Evolutionary conservation across 2,888 invertebrate species (phyloP).

Genomic region (Lutraria lutraria): DNA sequence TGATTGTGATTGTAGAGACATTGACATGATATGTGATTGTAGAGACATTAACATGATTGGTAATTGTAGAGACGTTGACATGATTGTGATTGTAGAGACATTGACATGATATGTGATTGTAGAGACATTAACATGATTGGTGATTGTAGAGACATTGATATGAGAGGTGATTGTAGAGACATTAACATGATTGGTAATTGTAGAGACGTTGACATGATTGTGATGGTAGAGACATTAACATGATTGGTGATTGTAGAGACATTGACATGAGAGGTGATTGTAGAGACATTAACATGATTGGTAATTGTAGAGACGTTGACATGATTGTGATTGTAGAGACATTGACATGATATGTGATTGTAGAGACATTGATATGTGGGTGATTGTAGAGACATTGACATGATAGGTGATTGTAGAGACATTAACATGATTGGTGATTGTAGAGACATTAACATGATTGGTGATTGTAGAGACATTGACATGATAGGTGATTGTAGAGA

Average conservation of each 20-base stretch:
- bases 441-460: neutral
- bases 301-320: neutral
- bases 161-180: neutral
- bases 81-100: neutral
- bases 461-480: neutral
- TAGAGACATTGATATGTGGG: no score
- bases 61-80: neutral
- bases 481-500: neutral
- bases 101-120: neutral
- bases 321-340: neutral
- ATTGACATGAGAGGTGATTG: neutral
- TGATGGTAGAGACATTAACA: neutral
- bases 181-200: neutral
- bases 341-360: no score
- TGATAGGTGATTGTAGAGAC: no score
- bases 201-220: neutral
- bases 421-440: neutral
- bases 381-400: no score
- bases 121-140: neutral
- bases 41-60: neutral
- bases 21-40: neutral
- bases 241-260: neutral
- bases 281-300: neutral
- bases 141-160: neutral
- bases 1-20: neutral